Evolutionary conservation across 2,797 vertebrate species (phyloP).

Genomic region (Acanthurus tractus): DNA sequence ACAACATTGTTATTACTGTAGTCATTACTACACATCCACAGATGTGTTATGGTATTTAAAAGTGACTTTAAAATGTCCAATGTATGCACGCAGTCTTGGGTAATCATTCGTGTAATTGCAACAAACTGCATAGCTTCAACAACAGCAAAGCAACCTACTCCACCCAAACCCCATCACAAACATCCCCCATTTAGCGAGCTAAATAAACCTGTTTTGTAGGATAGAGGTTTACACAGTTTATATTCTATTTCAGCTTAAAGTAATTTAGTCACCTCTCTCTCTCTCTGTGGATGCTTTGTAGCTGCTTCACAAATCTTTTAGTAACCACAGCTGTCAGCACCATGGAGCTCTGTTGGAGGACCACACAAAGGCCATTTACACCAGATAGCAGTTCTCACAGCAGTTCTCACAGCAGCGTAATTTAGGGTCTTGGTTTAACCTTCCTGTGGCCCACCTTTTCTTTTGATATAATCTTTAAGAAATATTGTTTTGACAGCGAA

Average conservation of each 20-base stretch:
- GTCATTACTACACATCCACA: too few relatives aligned
- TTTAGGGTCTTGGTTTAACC: constrained; percentile 56
- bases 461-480: constrained; percentile 70
- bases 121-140: too few relatives aligned
- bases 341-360: constrained; percentile 26
- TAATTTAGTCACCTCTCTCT: background rate
- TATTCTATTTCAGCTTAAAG: constrained; percentile 3
- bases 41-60: too few relatives aligned
- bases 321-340: constrained; percentile 34
- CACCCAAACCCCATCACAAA: too few relatives aligned
- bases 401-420: constrained; percentile 23
- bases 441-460: constrained; percentile 47
- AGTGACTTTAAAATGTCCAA: too few relatives aligned
- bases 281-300: constrained; percentile 19
- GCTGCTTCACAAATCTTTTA: constrained; percentile 38
- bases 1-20: too few relatives aligned
- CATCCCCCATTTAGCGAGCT: too few relatives aligned
- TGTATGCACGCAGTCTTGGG: too few relatives aligned
- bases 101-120: too few relatives aligned
- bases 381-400: constrained; percentile 38
- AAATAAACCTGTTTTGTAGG: too few relatives aligned
- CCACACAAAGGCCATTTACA: constrained; percentile 48
- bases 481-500: constrained; percentile 68
- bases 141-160: too few relatives aligned
- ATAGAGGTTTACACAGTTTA: background rate